Evolutionary conservation across 1,140 invertebrate genomes (phyloP), one percentile per base, ranked within the genome.

Genomic region (Conus ventricosus): DNA sequence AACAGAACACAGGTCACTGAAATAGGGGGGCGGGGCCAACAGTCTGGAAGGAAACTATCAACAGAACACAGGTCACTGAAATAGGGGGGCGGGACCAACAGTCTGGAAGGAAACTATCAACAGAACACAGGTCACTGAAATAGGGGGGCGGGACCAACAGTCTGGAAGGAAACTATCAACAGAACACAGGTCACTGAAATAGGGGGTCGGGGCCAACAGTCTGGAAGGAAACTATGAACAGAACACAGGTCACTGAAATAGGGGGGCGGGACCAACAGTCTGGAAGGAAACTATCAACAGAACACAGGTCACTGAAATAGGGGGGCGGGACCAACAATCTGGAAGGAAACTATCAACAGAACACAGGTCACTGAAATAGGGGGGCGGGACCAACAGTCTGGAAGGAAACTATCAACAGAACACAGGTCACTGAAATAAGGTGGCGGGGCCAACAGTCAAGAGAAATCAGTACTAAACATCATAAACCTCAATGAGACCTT

Each of bases 301-400:
- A 81, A 6, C 6, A 51, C 17, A 78, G 4, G 25, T 8, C 7
- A 25, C 3, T 39, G 39, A 39, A 39, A 39, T 39, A 39, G 60
- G 11, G 11, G 11, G 20, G 11, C 20, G n/a, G n/a, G n/a, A n/a
- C n/a, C n/a, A n/a, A n/a, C n/a, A n/a, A n/a, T n/a, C 71, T 55
- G 20, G 71, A 75, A 15, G 85, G 85, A 4, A 87, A 57, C 85
- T 87, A 53, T 13, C 13, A 8, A 54, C 55, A 54, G 80, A 81
- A 6, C 6, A 51, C 17, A 78, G 4, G 25, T 8, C 7, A 25
- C 3, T 39, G 39, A 39, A 39, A 39, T 39, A 39, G 60, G 11
- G 11, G 11, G 20, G 11, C 20, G n/a, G n/a, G n/a, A n/a, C n/a
- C n/a, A n/a, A n/a, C 71, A 87, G 53, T 1, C 71, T 55, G 20